These are phyloP conservation scores for Percopsis omiscomaycus DNA, from an alignment of 2,797 vertebrate genomes.

Conservation along the genomic window DNA sequence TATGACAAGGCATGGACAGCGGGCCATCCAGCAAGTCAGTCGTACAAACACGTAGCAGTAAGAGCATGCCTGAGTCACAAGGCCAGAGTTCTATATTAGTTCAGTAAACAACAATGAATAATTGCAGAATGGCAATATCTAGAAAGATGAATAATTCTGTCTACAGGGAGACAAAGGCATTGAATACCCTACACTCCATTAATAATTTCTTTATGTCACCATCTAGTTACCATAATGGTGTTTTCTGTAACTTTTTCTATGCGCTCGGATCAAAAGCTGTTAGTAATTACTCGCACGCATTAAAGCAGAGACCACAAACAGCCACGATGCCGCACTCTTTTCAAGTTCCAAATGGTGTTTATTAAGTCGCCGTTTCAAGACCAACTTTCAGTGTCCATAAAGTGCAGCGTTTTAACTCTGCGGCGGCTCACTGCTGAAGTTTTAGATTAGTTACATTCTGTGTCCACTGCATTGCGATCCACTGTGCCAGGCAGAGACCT, in stretches of 20 bases:
- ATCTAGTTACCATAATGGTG: constrained; percentile 21
- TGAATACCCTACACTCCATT: constrained; percentile 1
- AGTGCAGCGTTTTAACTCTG: constrained; percentile 40
- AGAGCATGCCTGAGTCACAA: constrained; percentile 17
- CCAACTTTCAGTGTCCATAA: constrained; percentile 48
- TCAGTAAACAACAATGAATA: not conserved
- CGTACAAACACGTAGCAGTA: constrained; percentile 7
- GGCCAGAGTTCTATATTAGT: constrained; percentile 3
- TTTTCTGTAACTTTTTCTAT: constrained; percentile 54
- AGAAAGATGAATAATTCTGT: not conserved
- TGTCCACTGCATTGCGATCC: constrained; percentile 4
- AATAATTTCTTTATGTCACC: constrained; percentile 19
- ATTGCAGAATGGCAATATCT: not conserved
- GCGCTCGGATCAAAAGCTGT: constrained; percentile 59
- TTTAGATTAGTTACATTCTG: constrained; percentile 35
- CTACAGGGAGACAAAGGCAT: constrained; percentile 8
- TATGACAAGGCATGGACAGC: constrained; percentile 24
- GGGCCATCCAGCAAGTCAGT: constrained; percentile 25
- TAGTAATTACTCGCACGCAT: constrained; percentile 62
- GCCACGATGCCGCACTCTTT: constrained; percentile 45
- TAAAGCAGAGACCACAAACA: constrained; percentile 62
- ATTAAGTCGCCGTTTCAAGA: constrained; percentile 60
- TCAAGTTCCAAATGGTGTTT: constrained; percentile 66
- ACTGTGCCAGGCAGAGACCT: not conserved
- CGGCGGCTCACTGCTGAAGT: constrained; percentile 23